These are phyloP conservation scores for Henricia sp. DNA, from an alignment of 53 echinoderm and acorn worm genomes.

Conservation along the genomic window DNA sequence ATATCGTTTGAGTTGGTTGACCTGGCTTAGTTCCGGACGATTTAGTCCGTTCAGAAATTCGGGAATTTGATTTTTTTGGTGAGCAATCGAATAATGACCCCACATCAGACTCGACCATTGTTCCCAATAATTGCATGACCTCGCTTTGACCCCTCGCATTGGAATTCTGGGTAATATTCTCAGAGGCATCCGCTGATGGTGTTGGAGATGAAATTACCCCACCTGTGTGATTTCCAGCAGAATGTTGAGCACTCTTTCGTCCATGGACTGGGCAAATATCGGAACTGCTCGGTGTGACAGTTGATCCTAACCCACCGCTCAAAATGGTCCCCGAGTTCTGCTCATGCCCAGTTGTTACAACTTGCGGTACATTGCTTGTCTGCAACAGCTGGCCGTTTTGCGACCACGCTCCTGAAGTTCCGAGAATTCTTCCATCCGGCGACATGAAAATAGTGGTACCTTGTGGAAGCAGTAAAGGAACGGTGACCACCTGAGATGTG, in stretches of 20 bases:
- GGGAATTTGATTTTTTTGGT: constrained; percentile 1
- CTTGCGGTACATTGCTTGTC: neutral
- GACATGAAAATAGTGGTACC: constrained; percentile 8
- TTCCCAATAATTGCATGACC: constrained; percentile 28
- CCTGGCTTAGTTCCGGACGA: neutral
- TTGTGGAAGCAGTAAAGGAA: neutral
- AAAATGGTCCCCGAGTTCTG: neutral
- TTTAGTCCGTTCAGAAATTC: neutral
- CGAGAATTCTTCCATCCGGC: neutral
- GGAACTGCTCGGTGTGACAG: neutral
- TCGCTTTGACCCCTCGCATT: neutral
- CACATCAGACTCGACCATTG: constrained; percentile 37
- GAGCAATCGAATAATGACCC: constrained; percentile 11
- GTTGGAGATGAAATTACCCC: neutral
- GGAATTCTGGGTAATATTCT: neutral
- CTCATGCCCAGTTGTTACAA: neutral
- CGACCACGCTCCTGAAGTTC: neutral
- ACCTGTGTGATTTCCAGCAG: neutral
- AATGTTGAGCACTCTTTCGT: neutral
- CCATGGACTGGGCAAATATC: constrained; percentile 11
- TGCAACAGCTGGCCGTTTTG: neutral
- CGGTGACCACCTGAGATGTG: neutral
- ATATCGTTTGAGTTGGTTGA: neutral
- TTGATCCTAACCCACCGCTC: neutral
- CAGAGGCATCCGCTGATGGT: neutral